Percentiles rank a stretch among this genome's conserved stretches.
These are phyloP conservation scores for Anseranas semipalmata DNA, from an alignment of 2,113 vertebrate genomes.

Conservation along the genomic window DNA sequence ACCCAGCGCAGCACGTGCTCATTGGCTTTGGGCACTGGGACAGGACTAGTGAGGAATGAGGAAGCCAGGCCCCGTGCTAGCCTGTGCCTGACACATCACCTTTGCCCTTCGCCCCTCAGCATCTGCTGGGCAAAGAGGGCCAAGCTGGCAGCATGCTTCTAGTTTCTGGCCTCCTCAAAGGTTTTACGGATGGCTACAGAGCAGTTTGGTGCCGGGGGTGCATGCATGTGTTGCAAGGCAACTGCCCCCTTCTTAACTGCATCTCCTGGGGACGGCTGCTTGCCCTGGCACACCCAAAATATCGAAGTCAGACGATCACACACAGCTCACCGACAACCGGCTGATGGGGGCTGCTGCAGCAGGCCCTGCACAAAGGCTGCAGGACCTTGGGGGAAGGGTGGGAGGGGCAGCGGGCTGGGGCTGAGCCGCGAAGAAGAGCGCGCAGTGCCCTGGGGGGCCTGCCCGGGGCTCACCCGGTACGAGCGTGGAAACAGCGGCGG, in stretches of 20 bases:
- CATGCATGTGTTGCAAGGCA: fast-evolving
- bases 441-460: background rate
- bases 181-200: fast-evolving
- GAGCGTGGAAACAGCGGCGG: background rate
- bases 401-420: background rate
- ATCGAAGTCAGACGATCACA: no score
- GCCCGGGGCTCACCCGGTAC: background rate
- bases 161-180: no score
- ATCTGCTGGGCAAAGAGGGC: background rate
- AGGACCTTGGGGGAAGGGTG: no score
- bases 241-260: background rate
- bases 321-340: no score
- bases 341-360: fast-evolving
- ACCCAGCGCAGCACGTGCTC: background rate
- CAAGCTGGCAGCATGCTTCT: background rate
- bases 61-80: background rate
- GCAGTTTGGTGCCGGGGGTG: background rate
- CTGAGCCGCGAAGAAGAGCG: background rate
- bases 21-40: background rate
- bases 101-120: background rate
- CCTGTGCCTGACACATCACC: fast-evolving
- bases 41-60: background rate
- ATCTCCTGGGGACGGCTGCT: background rate
- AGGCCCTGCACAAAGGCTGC: background rate
- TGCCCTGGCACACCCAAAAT: background rate